Conservation (phyloP, 2,797 vertebrate species). For the Caiman crocodilus region DNA sequence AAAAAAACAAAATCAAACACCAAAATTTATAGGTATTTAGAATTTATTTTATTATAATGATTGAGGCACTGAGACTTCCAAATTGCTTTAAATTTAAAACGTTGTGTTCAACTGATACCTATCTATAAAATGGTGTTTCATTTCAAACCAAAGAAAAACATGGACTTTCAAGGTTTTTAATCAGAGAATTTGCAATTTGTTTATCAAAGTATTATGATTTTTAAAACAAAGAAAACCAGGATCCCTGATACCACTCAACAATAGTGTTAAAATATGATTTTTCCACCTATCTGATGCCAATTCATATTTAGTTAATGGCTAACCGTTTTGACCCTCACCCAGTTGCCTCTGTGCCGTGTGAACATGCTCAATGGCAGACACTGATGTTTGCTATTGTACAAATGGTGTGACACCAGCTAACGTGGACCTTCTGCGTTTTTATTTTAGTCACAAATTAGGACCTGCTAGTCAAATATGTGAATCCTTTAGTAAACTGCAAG, state of each 20-base stretch:
- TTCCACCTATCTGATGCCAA: background rate
- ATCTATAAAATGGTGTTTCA: too few relatives aligned
- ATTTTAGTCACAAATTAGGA: conserved; percentile 51
- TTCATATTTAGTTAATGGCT: background rate
- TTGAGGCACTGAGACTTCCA: too few relatives aligned
- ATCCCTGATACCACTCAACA: background rate
- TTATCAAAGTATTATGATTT: too few relatives aligned
- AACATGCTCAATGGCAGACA: background rate
- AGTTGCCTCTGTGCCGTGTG: background rate
- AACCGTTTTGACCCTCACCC: background rate
- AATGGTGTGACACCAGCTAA: background rate
- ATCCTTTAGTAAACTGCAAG: conserved; percentile 50
- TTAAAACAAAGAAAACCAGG: too few relatives aligned
- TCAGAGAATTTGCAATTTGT: too few relatives aligned
- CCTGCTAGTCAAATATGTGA: background rate
- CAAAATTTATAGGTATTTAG: too few relatives aligned
- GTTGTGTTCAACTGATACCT: too few relatives aligned
- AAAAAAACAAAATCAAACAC: too few relatives aligned
- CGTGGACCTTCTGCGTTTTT: conserved; percentile 14
- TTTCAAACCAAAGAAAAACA: too few relatives aligned
- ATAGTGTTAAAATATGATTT: background rate
- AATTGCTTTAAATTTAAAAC: too few relatives aligned
- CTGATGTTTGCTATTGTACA: background rate
- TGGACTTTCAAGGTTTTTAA: too few relatives aligned
- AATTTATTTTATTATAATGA: too few relatives aligned